These are phyloP conservation scores for Yponomeuta malinellus DNA, from an alignment of 2,888 invertebrate genomes.

Conservation along the genomic window DNA sequence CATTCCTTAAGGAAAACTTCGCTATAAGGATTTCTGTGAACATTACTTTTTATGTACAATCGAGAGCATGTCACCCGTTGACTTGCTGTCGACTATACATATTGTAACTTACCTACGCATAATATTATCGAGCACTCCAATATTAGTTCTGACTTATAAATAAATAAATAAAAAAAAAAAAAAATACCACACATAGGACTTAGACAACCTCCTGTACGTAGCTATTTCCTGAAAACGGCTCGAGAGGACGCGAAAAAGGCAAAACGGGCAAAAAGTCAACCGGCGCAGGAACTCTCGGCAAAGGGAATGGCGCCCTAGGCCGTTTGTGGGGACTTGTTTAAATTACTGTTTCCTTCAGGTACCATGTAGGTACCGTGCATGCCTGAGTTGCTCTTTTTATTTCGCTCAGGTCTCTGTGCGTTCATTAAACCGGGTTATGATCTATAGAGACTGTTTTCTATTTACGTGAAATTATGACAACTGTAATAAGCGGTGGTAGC, in stretches of 20 bases:
- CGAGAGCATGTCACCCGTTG: too few species aligned
- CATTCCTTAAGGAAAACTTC: too few species aligned
- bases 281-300: neutral
- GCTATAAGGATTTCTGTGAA: too few species aligned
- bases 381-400: neutral
- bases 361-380: neutral
- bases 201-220: neutral
- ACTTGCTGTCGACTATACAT: too few species aligned
- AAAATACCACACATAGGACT: neutral
- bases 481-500: too few species aligned
- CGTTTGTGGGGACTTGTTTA: conserved; percentile 1
- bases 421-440: neutral
- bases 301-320: neutral
- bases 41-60: too few species aligned
- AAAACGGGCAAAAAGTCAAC: neutral
- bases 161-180: too few species aligned
- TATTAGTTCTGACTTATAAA: too few species aligned
- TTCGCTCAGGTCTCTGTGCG: neutral
- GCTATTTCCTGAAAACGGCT: neutral
- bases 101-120: too few species aligned
- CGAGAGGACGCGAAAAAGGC: neutral
- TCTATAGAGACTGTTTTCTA: too few species aligned
- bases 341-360: neutral
- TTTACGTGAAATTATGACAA: too few species aligned
- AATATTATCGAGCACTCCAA: too few species aligned